A percentile compares a stretch with the other conserved stretches of the same genome.
phyloP scores from a whole-genome alignment of 2,888 invertebrate genomes.

The Spodoptera picta region DNA sequence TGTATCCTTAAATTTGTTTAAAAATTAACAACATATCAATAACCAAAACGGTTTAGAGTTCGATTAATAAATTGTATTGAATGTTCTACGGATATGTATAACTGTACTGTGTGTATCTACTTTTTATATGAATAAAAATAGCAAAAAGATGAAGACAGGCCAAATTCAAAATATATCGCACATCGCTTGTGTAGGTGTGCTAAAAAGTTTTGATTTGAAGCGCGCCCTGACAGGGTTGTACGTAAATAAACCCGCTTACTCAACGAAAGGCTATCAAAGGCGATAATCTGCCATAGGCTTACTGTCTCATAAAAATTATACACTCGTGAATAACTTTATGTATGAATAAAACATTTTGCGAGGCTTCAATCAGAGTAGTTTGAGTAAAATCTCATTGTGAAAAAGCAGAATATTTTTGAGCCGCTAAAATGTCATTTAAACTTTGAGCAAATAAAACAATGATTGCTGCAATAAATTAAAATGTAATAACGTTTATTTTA shows the following conservation, averaged over 20 bases:
- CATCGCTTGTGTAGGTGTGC: constrained; percentile 1
- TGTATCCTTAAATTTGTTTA: constrained; percentile 24
- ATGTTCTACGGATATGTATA: too few species aligned
- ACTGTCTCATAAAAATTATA: constrained; percentile 35
- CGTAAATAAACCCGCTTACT: constrained; percentile 28
- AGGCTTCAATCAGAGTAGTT: constrained; percentile 13
- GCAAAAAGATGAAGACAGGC: too few species aligned
- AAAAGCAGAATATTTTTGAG: too few species aligned
- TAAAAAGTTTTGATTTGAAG: constrained; percentile 19
- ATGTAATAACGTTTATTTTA: too few species aligned
- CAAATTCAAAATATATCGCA: neutral
- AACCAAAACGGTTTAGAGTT: constrained; percentile 18
- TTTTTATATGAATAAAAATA: neutral
- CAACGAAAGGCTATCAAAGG: constrained; percentile 19
- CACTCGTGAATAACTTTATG: constrained; percentile 20
- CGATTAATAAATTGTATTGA: constrained; percentile 4
- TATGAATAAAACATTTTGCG: constrained; percentile 25
- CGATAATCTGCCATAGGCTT: constrained; percentile 29
- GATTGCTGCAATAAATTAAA: too few species aligned
- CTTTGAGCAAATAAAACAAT: too few species aligned
- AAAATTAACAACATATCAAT: constrained; percentile 31
- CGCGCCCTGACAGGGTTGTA: constrained; percentile 8
- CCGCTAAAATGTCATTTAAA: too few species aligned
- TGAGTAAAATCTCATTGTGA: constrained; percentile 1
- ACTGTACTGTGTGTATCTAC: too few species aligned